Evolutionary conservation across 2,797 vertebrate genomes (phyloP).

Genomic region (Peromyscus eremicus): DNA sequence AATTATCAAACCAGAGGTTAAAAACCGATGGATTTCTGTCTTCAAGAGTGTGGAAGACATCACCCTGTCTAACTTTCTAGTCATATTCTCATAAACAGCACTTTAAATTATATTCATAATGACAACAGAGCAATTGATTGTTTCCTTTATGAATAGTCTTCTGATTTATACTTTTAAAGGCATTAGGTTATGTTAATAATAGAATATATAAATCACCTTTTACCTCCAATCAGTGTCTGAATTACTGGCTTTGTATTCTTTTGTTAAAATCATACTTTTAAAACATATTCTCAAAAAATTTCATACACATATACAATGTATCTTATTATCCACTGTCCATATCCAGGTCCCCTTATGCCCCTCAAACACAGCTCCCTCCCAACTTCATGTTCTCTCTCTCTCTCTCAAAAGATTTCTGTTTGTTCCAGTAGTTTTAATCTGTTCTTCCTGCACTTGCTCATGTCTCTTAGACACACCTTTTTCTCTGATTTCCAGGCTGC

Average conservation of each 20-base stretch:
- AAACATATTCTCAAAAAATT: neutral
- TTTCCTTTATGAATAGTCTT: neutral
- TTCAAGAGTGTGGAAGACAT: neutral
- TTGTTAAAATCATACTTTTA: neutral
- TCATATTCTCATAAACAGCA: neutral
- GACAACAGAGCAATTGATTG: neutral
- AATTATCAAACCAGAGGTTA: conserved; percentile 44
- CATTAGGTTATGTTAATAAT: neutral
- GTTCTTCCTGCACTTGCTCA: neutral
- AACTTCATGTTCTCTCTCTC: neutral
- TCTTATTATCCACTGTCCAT: neutral
- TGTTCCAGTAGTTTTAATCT: neutral
- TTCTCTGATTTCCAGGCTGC: neutral
- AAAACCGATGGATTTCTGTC: neutral
- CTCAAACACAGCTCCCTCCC: neutral
- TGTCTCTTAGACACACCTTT: neutral
- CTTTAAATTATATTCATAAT: neutral
- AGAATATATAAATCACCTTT: neutral
- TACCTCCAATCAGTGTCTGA: neutral
- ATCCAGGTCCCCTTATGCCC: neutral
- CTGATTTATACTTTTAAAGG: neutral
- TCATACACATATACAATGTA: neutral
- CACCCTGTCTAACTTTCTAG: neutral
- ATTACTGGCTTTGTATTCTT: neutral
- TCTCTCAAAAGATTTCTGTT: neutral